These are phyloP conservation scores for Poeciliopsis prolifica DNA, from an alignment of 2,113 vertebrate genomes.

Conservation along the genomic window DNA sequence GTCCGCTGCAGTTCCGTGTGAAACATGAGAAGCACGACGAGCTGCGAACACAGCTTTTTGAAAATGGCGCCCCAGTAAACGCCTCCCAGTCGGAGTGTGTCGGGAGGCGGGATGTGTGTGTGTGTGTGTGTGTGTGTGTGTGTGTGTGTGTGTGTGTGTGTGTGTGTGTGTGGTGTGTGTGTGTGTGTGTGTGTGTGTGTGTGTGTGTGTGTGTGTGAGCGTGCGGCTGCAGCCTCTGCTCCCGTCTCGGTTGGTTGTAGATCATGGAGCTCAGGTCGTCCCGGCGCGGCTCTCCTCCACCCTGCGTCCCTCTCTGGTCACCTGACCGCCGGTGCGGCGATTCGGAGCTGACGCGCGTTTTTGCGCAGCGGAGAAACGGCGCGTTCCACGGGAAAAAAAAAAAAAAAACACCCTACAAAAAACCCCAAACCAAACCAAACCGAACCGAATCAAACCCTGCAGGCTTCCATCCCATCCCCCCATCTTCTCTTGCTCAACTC, in stretches of 20 bases:
- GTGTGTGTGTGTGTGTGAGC: slow-evolving; percentile 27
- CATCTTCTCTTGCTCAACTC: background rate
- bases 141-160: slow-evolving; percentile 14
- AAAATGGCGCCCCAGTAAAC: slow-evolving; percentile 75
- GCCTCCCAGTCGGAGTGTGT: slow-evolving; percentile 43
- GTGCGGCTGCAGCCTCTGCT: slow-evolving; percentile 48
- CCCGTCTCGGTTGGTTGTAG: slow-evolving; percentile 51
- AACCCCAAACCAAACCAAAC: too few relatives aligned
- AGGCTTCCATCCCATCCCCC: slow-evolving; percentile 45
- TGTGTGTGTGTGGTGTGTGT: slow-evolving; percentile 16
- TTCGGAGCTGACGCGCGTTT: slow-evolving; percentile 7
- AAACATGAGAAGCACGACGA: slow-evolving; percentile 65
- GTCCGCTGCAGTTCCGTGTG: slow-evolving; percentile 32
- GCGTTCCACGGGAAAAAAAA: slow-evolving; percentile 11
- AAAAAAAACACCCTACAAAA: too few relatives aligned
- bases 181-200: background rate
- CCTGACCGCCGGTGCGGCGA: background rate
- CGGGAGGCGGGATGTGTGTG: slow-evolving; percentile 16
- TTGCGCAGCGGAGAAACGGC: slow-evolving; percentile 31
- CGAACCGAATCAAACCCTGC: background rate
- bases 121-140: slow-evolving; percentile 7
- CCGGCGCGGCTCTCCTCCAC: slow-evolving; percentile 42
- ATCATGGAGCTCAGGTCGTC: slow-evolving; percentile 53
- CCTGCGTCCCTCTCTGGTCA: background rate
- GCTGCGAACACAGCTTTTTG: slow-evolving; percentile 70